Percentiles rank a stretch among this genome's conserved stretches.
These are phyloP conservation scores for Lytechinus pictus DNA, from an alignment of 35 echinoderm and acorn worm species.

Conservation along the genomic window DNA sequence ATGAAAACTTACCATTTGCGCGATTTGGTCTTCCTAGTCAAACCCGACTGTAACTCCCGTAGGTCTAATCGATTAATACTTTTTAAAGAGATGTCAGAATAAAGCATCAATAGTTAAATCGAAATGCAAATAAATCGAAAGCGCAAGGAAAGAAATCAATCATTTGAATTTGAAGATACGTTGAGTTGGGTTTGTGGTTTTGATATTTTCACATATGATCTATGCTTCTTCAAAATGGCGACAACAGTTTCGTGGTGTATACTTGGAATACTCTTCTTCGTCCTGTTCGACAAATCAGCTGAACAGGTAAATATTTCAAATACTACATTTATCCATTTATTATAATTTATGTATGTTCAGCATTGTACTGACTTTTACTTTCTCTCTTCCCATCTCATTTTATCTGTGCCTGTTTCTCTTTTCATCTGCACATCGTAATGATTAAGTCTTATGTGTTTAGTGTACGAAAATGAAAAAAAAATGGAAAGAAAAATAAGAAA, in stretches of 20 bases:
- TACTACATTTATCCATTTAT: not conserved
- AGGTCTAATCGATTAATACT: not conserved
- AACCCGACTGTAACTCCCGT: not conserved
- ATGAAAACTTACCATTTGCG: too few species aligned
- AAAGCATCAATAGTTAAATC: not conserved
- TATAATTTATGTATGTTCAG: not conserved
- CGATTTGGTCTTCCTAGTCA: not conserved
- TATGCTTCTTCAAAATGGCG: not conserved
- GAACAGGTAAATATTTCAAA: not conserved
- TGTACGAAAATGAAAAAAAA: too few species aligned
- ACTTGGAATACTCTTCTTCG: not conserved
- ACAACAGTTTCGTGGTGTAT: not conserved
- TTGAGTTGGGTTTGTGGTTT: not conserved
- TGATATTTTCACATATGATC: not conserved
- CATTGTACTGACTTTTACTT: too few species aligned
- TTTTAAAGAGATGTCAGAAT: not conserved
- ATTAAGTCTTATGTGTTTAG: too few species aligned
- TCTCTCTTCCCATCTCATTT: too few species aligned
- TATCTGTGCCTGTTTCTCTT: too few species aligned
- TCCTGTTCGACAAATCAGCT: not conserved
- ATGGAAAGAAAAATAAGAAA: too few species aligned
- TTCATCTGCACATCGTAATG: too few species aligned
- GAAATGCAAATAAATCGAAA: not conserved
- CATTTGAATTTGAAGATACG: not conserved
- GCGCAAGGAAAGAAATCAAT: not conserved